These are phyloP conservation scores for Furcifer pardalis DNA, from an alignment of 2,797 vertebrate species.

Conservation along the genomic window DNA sequence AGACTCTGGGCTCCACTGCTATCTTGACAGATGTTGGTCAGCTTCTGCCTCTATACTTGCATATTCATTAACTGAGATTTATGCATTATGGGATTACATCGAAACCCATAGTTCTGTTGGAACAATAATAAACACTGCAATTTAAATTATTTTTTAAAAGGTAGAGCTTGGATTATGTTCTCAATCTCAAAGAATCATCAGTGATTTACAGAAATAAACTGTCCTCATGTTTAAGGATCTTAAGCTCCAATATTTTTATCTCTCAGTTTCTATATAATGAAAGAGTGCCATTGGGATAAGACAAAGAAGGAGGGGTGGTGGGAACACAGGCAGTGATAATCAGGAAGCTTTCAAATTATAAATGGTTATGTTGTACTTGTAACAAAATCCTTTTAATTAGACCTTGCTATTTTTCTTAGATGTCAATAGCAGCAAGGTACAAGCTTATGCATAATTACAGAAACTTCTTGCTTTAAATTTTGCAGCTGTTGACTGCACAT, in stretches of 20 bases:
- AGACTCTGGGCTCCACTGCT: neutral
- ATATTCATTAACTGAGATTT: slow-evolving; percentile 63
- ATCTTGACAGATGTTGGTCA: slow-evolving; percentile 46
- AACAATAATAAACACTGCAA: slow-evolving; percentile 5
- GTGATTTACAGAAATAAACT: neutral
- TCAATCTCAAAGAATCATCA: slow-evolving; percentile 20
- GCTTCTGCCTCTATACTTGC: slow-evolving; percentile 21
- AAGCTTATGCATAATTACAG: slow-evolving; percentile 57
- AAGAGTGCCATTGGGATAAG: slow-evolving; percentile 65
- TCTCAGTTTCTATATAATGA: slow-evolving; percentile 69
- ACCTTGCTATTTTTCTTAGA: slow-evolving; percentile 70
- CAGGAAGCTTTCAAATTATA: slow-evolving; percentile 70
- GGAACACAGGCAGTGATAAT: slow-evolving; percentile 69
- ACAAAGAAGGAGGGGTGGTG: slow-evolving; percentile 46
- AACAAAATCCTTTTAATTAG: slow-evolving; percentile 76
- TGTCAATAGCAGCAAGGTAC: slow-evolving; percentile 58
- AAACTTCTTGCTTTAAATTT: slow-evolving; percentile 39
- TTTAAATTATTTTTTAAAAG: slow-evolving; percentile 35
- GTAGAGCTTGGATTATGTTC: slow-evolving; percentile 28
- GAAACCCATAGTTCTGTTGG: slow-evolving; percentile 32
- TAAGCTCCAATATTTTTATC: slow-evolving; percentile 53
- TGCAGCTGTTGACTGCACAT: slow-evolving; percentile 1
- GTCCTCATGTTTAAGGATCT: slow-evolving; percentile 43
- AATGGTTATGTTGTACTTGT: slow-evolving; percentile 71
- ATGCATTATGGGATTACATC: neutral